Evolutionary conservation across 92 coral and sea anemone species (phyloP), one percentile per base, ranked within the genome.

Genomic region (Siderastrea siderea): DNA sequence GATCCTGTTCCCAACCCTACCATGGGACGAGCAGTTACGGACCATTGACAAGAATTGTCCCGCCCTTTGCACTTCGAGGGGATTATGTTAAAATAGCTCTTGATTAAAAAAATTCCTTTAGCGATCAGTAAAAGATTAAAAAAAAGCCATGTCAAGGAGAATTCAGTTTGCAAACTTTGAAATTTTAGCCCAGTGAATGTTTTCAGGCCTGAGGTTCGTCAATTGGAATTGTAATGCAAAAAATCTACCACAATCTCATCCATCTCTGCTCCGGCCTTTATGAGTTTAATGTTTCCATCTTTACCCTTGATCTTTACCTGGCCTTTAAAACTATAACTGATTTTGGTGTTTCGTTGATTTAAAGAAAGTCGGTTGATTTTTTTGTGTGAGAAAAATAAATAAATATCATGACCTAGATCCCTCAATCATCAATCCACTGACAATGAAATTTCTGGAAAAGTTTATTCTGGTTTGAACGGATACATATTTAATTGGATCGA

Each of bases 11-110:
- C 38, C 0, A 26, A 26, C 38, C 38, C 38, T 26, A 51, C 46
- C 79, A 74, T 16, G 38, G 69, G 50, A 6, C 51, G 5, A 43
- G 48, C 55, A 63, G 53, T 59, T 45, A 38, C 15, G 66, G 49
- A 43, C n/a, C 12, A 15, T 3, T 43, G 73, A 8, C 7, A 69
- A 11, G 53, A 69, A 69, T 58, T 47, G 5, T 59, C 17, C 58
- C 58, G 17, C n/a, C 38, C 13, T 50, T 50, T 19, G 11, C 15
- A 49, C 19, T 19, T 26, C 13, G 26, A 81, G 45, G 1, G 57
- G 86, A 81, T 81, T 81, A 81, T 7, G 11, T 7, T 12, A 76
- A 76, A 58, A 45, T 77, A 17, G 81, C 68, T 60, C 68, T 55
- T 47, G 19, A 45, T 4, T 26, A 26, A 71, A 58, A 61, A 59